Conservation (phyloP, 2,797 vertebrate genomes). For the Alfaro cultratus region DNA sequence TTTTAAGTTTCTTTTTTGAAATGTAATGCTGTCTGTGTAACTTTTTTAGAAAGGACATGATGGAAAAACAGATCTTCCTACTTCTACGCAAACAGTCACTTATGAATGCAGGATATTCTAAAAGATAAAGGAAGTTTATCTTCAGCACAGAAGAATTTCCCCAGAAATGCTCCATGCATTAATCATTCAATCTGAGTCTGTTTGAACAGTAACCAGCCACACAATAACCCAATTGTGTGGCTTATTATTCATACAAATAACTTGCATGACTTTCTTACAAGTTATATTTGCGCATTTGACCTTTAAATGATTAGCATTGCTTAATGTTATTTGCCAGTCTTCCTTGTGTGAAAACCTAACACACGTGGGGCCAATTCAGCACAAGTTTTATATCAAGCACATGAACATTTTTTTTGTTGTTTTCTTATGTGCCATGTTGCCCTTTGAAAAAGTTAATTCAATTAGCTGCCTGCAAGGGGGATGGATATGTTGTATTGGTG, state of each 20-base stretch:
- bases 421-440: slow-evolving; percentile 4
- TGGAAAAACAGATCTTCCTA: neutral
- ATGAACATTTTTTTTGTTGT: neutral
- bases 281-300: slow-evolving; percentile 21
- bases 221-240: neutral
- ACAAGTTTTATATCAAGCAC: slow-evolving; percentile 7
- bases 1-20: neutral
- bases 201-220: neutral
- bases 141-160: neutral
- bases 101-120: neutral
- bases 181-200: neutral
- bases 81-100: neutral
- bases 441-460: slow-evolving; percentile 17
- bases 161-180: neutral
- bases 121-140: neutral
- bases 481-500: neutral
- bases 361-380: slow-evolving; percentile 10
- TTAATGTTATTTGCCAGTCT: slow-evolving; percentile 16
- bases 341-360: slow-evolving; percentile 17
- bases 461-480: slow-evolving; percentile 1
- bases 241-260: slow-evolving; percentile 16
- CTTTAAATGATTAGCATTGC: slow-evolving; percentile 20
- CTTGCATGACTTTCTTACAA: slow-evolving; percentile 16
- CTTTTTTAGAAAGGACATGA: neutral
- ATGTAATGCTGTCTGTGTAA: neutral